Evolutionary conservation across 1,140 invertebrate species (phyloP), one percentile per base, ranked within the genome.

Genomic region (Paraescarpia echinospica): DNA sequence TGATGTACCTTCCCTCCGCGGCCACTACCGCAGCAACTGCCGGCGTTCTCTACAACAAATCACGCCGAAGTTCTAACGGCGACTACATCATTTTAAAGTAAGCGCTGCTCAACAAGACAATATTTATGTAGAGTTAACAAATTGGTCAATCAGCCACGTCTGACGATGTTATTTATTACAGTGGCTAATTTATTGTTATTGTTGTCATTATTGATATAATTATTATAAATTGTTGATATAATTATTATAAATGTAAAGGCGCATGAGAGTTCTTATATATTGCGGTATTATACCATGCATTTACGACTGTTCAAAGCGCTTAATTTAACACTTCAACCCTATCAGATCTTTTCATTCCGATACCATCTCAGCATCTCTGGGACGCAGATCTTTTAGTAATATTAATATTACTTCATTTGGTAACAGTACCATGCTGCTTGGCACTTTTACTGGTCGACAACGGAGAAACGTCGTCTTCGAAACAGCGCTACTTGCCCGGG

Each of bases 11-110:
- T 6, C 41, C 92, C 1, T 89, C 12, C 18, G 9, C 92, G 1
- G 41, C 1, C 18, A 14, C 88, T 91, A 90, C n/a, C 35, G 91
- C n/a, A 51, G 91, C 91, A 88, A 59, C 34, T 34, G 2, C 34
- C 14, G 34, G n/a, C n/a, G 27, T 18, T 35, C 89, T 34, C 1
- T 31, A 33, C 4, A 77, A 89, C 14, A 93, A 88, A 14, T 41
- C 0, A 89, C n/a, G 91, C 1, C 35, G n/a, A 92, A 41, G 91
- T 31, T 91, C 6, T 48, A 93, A 93, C 35, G 90, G 59, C 88
- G 89, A n/a, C 31, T 27, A 91, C 91, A 34, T 33, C 35, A 92
- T 92, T 59, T 90, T 33, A 91, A 33, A 12, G 92, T 41, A 91
- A 33, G 90, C 88, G 35, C 6, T 18, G 6, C 34, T 77, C 59